phyloP scores from a whole-genome alignment of 2,888 invertebrate genomes.

The Tetragonula carbonaria region DNA sequence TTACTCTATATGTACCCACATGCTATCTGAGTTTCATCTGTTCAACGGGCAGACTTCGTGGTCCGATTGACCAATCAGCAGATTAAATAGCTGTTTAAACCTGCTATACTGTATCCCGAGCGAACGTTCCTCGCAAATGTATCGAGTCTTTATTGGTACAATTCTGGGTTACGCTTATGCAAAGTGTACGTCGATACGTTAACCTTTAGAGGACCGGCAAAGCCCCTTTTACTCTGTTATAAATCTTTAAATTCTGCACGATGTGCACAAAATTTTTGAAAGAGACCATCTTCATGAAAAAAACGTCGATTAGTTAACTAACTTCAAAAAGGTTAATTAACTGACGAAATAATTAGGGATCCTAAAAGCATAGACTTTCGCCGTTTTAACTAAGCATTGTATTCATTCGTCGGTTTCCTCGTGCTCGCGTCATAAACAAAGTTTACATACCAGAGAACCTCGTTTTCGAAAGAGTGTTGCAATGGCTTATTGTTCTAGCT shows the following conservation, averaged over 20 bases:
- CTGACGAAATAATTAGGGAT: background rate
- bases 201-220: no score
- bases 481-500: constrained; percentile 46
- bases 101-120: constrained; percentile 6
- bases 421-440: constrained; percentile 29
- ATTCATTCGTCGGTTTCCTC: constrained; percentile 8
- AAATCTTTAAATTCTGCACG: no score
- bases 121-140: background rate
- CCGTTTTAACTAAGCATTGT: constrained; percentile 13
- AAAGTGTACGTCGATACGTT: background rate
- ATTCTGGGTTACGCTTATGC: no score
- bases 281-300: no score
- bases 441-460: constrained; percentile 30
- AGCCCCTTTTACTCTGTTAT: no score
- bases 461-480: constrained; percentile 46
- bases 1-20: constrained; percentile 43
- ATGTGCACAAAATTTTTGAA: no score
- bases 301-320: no score
- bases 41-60: constrained; percentile 37
- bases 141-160: background rate
- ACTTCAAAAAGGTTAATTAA: background rate
- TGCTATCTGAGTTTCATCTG: constrained; percentile 48
- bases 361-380: background rate
- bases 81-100: constrained; percentile 51
- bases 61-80: constrained; percentile 41